Base-by-base conservation (phyloP, 2,113 vertebrate genomes). In the Beaufortia kweichowensis region DNA sequence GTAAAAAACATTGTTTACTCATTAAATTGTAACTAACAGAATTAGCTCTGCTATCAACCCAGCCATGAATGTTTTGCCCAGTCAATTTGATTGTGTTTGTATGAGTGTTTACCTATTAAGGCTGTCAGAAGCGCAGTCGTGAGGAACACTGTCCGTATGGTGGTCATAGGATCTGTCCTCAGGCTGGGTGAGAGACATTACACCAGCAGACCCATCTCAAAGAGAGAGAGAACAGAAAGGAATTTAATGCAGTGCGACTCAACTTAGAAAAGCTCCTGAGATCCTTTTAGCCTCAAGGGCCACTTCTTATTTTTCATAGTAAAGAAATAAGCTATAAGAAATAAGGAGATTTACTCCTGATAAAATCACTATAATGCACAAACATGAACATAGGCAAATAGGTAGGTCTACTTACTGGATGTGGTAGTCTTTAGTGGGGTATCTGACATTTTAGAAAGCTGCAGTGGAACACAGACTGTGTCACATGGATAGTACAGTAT, bases 391-490 rank as follows among this genome's bases (percentile, higher is more conserved):
- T n/a, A n/a, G n/a, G n/a, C n/a, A n/a, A n/a, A 11, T 19, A 26
- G 23, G 46, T 33, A 65, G 50, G 62, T 41, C 55, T 59, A 71
- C 81, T 79, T 60, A 82, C 81, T 67, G 41, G 73, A 67, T 46
- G 43, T 46, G 28, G 29, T 8, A 7, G 5, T 48, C 31, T 71
- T 43, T 62, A n/a, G 31, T 67, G 62, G 55, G 53, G 41, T 67
- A n/a, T 28, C 67, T 55, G 77, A 75, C 35, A 21, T 79, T 79
- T 79, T 75, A 56, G 29, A 21, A 23, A 31, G 41, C 81, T 82
- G 31, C 29, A 82, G 21, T 60, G 43, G 11, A 28, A 66, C 28
- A 75, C 6, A 76, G 35, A 55, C 5, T 26, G 53, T 4, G 4
- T 56, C 68, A 41, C 5, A 56, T 31, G 33, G 33, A 9, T 35